These are phyloP conservation scores for Pluvianellus socialis DNA, from an alignment of 2,113 vertebrate species.

Conservation along the genomic window DNA sequence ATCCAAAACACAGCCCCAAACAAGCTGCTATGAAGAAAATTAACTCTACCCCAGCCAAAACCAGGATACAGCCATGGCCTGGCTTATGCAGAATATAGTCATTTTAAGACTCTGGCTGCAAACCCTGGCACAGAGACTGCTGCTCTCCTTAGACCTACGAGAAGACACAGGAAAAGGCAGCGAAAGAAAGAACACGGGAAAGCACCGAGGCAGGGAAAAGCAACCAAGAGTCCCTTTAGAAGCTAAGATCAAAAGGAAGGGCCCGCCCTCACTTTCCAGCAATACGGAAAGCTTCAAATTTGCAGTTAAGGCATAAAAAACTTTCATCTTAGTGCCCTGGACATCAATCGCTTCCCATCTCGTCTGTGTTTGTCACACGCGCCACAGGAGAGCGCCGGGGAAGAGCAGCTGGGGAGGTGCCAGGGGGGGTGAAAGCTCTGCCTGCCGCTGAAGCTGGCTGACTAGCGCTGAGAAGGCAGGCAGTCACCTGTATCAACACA, in stretches of 20 bases:
- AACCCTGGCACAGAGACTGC: background rate
- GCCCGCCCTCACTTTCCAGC: background rate
- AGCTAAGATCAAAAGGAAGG: conserved; percentile 24
- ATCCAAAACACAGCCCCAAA: background rate
- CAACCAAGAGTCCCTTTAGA: background rate
- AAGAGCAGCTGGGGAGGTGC: background rate
- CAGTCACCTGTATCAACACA: background rate
- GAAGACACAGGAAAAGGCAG: background rate
- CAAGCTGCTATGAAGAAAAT: background rate
- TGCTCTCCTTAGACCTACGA: background rate
- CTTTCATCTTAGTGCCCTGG: background rate
- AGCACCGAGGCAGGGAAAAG: background rate
- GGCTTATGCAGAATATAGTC: background rate
- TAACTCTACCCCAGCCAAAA: background rate
- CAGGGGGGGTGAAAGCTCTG: background rate
- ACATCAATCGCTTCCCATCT: background rate
- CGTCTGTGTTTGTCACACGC: background rate
- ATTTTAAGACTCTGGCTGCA: background rate
- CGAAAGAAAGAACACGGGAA: background rate
- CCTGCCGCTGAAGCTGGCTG: background rate
- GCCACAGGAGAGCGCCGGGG: background rate
- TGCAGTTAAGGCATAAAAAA: background rate
- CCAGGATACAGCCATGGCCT: background rate
- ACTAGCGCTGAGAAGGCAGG: background rate
- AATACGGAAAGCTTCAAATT: background rate